Evolutionary conservation across 2,113 vertebrate genomes (phyloP).

Genomic region (Malurus elegans): DNA sequence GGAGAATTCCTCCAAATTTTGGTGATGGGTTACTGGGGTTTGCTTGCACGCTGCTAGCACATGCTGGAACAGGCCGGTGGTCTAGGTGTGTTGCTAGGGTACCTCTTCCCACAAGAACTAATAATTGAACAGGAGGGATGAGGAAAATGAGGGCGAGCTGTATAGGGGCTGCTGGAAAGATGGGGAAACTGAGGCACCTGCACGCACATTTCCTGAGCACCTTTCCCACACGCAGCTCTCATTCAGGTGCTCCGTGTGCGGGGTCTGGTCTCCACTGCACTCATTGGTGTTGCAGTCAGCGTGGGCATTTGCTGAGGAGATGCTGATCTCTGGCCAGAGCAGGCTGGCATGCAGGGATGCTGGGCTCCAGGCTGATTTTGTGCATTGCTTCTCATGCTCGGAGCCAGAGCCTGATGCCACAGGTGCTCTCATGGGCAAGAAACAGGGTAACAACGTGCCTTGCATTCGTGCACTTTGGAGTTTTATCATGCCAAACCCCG

Average conservation of each 20-base stretch:
- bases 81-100: background rate
- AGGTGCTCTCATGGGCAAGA: background rate
- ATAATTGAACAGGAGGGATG: background rate
- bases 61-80: background rate
- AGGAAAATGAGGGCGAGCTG: background rate
- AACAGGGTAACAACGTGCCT: background rate
- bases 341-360: background rate
- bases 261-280: background rate
- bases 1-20: conserved; percentile 56
- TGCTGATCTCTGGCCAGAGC: background rate
- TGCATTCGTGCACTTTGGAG: background rate
- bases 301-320: background rate
- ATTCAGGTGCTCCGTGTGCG: background rate
- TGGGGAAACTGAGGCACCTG: background rate
- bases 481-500: background rate
- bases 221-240: accelerated
- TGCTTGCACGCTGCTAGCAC: background rate
- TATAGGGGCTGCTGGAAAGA: accelerated
- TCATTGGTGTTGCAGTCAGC: background rate
- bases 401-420: background rate
- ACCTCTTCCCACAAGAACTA: background rate
- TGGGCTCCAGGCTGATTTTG: background rate
- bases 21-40: background rate
- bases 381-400: accelerated
- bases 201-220: accelerated